Evolutionary conservation across 2,797 vertebrate species (phyloP).

Genomic region (Sylvia borin): DNA sequence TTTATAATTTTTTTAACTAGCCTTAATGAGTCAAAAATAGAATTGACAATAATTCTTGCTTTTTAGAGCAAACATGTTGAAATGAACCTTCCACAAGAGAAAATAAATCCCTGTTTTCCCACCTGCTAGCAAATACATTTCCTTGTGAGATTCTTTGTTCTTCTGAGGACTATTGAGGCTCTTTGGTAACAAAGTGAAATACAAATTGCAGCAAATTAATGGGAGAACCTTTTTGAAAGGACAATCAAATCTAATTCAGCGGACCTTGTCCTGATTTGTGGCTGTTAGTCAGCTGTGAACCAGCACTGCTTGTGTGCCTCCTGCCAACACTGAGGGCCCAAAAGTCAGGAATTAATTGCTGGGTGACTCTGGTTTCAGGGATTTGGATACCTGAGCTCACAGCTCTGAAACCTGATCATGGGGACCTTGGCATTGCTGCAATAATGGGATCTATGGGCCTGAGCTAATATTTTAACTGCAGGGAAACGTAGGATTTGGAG

Average conservation of each 20-base stretch:
- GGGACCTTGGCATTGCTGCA: neutral
- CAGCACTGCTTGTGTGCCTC: neutral
- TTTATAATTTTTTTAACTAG: neutral
- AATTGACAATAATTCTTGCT: neutral
- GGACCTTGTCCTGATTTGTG: neutral
- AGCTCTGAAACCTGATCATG: neutral
- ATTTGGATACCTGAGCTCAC: neutral
- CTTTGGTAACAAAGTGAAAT: slow-evolving; percentile 30
- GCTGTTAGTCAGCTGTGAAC: neutral
- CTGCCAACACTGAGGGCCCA: neutral
- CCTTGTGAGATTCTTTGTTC: neutral
- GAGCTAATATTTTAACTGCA: neutral
- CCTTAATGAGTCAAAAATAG: slow-evolving; percentile 58
- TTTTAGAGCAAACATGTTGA: slow-evolving; percentile 20
- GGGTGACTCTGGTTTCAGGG: neutral
- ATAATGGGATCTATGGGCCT: neutral
- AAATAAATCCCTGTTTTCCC: slow-evolving; percentile 11
- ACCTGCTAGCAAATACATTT: neutral
- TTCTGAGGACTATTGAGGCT: neutral
- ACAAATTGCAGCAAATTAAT: neutral
- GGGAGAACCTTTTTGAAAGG: neutral
- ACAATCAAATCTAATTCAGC: neutral
- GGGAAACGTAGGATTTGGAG: neutral
- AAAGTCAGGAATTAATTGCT: neutral
- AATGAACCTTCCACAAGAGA: slow-evolving; percentile 26